Percentiles rank a stretch among this genome's conserved stretches.
phyloP scores from a whole-genome alignment of 2,113 vertebrate species.

The Eulemur rufifrons region DNA sequence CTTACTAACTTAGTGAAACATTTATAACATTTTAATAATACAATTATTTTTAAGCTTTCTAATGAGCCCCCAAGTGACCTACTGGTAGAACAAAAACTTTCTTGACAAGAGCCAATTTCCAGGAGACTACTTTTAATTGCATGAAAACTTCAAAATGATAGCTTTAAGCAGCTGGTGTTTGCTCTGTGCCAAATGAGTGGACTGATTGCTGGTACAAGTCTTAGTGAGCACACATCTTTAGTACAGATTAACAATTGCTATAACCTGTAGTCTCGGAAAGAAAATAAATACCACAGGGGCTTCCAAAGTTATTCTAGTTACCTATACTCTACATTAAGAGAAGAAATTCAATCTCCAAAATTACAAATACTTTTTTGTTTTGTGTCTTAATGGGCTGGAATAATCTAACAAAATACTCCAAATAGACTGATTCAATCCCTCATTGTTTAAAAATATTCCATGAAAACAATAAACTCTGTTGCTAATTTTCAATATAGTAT shows the following conservation, averaged over 20 bases:
- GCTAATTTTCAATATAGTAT: neutral
- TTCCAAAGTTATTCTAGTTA: neutral
- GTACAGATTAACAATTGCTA: neutral
- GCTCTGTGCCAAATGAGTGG: neutral
- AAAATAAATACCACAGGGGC: neutral
- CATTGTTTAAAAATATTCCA: neutral
- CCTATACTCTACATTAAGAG: neutral
- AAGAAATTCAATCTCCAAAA: neutral
- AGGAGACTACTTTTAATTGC: conserved; percentile 45
- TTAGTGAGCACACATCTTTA: neutral
- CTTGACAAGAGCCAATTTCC: neutral
- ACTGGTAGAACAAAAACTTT: conserved; percentile 1
- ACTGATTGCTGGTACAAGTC: neutral
- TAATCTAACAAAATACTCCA: conserved; percentile 8
- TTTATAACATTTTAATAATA: conserved; percentile 14
- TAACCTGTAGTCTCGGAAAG: neutral
- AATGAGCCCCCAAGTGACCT: conserved; percentile 45
- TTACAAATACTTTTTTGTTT: neutral
- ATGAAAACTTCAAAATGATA: neutral
- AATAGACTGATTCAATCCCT: neutral
- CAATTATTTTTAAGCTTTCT: conserved; percentile 31
- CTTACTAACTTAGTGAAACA: neutral
- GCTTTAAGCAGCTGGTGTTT: neutral
- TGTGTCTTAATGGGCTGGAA: neutral
- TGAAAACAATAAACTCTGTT: neutral